Percentiles rank a stretch among this genome's conserved stretches.
These are phyloP conservation scores for Thereva unica DNA, from an alignment of 2,888 invertebrate species.

Conservation along the genomic window DNA sequence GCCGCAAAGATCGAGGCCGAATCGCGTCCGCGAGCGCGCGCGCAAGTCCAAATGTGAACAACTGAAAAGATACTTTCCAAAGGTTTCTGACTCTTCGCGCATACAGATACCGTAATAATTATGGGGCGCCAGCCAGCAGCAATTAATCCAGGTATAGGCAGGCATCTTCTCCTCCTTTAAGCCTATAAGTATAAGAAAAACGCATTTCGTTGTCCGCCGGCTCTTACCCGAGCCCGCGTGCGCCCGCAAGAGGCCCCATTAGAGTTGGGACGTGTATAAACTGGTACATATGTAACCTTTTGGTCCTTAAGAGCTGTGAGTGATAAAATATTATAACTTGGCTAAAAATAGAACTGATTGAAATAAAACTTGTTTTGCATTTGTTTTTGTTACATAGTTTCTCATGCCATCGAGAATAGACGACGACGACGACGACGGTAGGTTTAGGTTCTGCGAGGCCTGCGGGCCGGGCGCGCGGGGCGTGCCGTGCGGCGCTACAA, in stretches of 20 bases:
- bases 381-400: constrained; percentile 7
- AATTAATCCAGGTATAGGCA: constrained; percentile 31
- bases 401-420: not conserved
- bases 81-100: constrained; percentile 26
- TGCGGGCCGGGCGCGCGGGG: no score
- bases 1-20: not conserved
- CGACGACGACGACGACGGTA: no score
- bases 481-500: no score
- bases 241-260: no score
- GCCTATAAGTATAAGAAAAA: constrained; percentile 7
- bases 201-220: not conserved
- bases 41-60: constrained; percentile 10
- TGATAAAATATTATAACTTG: constrained; percentile 2
- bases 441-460: no score
- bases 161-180: constrained; percentile 5
- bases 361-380: constrained; percentile 2
- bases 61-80: constrained; percentile 19
- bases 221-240: no score
- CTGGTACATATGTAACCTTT: constrained; percentile 5
- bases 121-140: constrained; percentile 31
- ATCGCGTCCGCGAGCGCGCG: no score
- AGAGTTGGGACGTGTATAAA: constrained; percentile 9
- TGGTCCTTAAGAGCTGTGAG: constrained; percentile 13
- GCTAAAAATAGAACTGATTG: constrained; percentile 1
- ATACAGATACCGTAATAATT: constrained; percentile 26